These are phyloP conservation scores for Stramonita haemastoma DNA, from an alignment of 2,888 invertebrate genomes.

Conservation along the genomic window DNA sequence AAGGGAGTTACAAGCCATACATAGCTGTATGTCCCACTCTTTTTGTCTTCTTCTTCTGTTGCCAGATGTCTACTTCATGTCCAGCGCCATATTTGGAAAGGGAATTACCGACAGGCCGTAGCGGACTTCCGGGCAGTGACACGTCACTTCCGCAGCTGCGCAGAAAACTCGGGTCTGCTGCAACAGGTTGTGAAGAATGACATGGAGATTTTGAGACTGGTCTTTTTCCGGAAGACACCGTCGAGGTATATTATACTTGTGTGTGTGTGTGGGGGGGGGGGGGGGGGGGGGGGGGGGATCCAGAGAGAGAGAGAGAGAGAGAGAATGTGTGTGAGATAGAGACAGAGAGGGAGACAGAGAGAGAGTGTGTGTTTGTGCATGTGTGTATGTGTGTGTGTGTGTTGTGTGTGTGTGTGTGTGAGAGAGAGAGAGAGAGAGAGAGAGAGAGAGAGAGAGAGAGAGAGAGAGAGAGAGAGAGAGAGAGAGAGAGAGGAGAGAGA, in stretches of 20 bases:
- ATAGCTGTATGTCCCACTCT: too few species aligned
- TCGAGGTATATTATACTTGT: not conserved
- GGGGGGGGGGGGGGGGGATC: not conserved
- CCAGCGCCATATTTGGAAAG: conserved; percentile 39
- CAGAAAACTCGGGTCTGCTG: not conserved
- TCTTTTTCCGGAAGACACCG: conserved; percentile 24
- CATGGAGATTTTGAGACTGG: conserved; percentile 20
- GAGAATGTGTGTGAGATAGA: too few species aligned
- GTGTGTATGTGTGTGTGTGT: conserved; percentile 21
- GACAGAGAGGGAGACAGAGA: not conserved
- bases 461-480: not conserved
- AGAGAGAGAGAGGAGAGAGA: not conserved
- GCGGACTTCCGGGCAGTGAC: conserved; percentile 33
- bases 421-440: not conserved
- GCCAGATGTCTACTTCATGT: conserved; percentile 35
- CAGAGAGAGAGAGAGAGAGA: not conserved
- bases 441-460: not conserved
- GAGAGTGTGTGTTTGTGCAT: not conserved
- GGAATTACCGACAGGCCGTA: conserved; percentile 34
- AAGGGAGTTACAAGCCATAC: too few species aligned
- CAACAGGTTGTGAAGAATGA: not conserved
- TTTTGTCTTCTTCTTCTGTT: not conserved
- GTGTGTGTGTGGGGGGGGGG: conserved; percentile 4
- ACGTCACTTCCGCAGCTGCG: conserved; percentile 34
- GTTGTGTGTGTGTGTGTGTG: conserved; percentile 16